Percentiles rank a stretch among this genome's conserved stretches.
phyloP scores from a whole-genome alignment of 1,140 invertebrate species.

The Mylabris phalerata region DNA sequence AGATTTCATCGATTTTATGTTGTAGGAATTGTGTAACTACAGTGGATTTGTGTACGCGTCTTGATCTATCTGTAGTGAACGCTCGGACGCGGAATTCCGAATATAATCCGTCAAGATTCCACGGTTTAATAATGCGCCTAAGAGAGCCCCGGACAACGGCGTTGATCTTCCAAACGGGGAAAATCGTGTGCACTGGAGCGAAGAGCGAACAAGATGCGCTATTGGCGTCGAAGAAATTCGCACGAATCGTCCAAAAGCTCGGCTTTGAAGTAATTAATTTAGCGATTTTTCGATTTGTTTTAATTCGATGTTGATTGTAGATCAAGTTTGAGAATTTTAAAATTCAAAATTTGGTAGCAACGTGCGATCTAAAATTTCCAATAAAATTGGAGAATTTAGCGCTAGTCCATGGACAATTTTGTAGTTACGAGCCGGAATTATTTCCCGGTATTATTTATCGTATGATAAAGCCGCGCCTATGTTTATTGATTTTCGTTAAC shows the following conservation, averaged over 20 bases:
- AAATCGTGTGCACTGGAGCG: constrained; percentile 97
- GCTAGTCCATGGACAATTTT: constrained; percentile 92
- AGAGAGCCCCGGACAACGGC: constrained; percentile 94
- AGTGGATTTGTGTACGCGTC: constrained; percentile 80
- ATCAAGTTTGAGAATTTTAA: constrained; percentile 96
- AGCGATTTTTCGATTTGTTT: too few relatives aligned
- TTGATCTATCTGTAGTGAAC: constrained; percentile 88
- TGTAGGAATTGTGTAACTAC: constrained; percentile 91
- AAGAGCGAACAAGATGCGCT: constrained; percentile 92
- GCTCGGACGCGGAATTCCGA: constrained; percentile 96
- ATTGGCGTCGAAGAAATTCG: constrained; percentile 94
- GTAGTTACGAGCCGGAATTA: constrained; percentile 84
- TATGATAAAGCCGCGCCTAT: constrained; percentile 93
- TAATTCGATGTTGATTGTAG: constrained; percentile 45
- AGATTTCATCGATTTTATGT: constrained; percentile 22
- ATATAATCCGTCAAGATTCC: constrained; percentile 97
- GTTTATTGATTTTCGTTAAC: constrained; percentile 95
- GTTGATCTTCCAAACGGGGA: constrained; percentile 95
- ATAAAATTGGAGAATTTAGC: constrained; percentile 93
- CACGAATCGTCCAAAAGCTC: constrained; percentile 95
- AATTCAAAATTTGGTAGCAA: constrained; percentile 98
- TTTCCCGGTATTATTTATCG: constrained; percentile 97
- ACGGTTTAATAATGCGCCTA: constrained; percentile 97
- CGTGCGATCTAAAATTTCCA: constrained; percentile 95
- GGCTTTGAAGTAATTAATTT: constrained; percentile 72